Conservation (phyloP, 2,888 invertebrate species). For the Blastobasis lacticolella region DNA sequence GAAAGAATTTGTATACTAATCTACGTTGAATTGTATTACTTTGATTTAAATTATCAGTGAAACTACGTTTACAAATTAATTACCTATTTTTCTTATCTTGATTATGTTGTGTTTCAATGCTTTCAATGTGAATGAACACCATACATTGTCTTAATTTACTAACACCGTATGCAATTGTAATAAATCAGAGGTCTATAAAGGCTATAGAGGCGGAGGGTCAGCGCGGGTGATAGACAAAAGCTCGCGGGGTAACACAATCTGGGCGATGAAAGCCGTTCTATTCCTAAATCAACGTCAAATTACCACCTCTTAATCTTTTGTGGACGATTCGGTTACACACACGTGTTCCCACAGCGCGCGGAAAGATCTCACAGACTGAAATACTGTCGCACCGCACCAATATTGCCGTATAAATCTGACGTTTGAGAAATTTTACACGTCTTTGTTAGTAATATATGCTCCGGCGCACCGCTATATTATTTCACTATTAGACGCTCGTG, state of each 20-base stretch:
- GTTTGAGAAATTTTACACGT: conserved; percentile 66
- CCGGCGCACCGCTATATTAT: conserved; percentile 46
- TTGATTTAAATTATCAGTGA: too few species aligned
- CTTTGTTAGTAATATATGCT: conserved; percentile 59
- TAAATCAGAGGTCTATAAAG: conserved; percentile 35
- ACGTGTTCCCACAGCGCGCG: conserved; percentile 48
- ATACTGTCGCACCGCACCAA: conserved; percentile 40
- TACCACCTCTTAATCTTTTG: conserved; percentile 71
- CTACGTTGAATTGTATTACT: too few species aligned
- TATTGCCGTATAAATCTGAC: conserved; percentile 59
- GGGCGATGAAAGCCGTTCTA: conserved; percentile 52
- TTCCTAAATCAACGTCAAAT: conserved; percentile 72
- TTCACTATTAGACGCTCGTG: conserved; percentile 43
- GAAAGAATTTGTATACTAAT: too few species aligned
- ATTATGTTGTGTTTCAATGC: too few species aligned
- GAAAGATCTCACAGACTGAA: conserved; percentile 40
- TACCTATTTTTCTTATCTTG: too few species aligned
- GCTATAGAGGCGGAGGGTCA: conserved; percentile 21
- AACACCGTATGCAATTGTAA: conserved; percentile 45
- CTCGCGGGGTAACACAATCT: conserved; percentile 57
- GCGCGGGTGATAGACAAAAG: conserved; percentile 37
- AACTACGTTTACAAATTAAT: too few species aligned
- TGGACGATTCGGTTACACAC: conserved; percentile 64
- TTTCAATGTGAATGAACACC: too few species aligned
- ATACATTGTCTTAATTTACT: conserved; percentile 26